Evolutionary conservation across 2,113 vertebrate genomes (phyloP).

Genomic region (Pedionomus torquatus): DNA sequence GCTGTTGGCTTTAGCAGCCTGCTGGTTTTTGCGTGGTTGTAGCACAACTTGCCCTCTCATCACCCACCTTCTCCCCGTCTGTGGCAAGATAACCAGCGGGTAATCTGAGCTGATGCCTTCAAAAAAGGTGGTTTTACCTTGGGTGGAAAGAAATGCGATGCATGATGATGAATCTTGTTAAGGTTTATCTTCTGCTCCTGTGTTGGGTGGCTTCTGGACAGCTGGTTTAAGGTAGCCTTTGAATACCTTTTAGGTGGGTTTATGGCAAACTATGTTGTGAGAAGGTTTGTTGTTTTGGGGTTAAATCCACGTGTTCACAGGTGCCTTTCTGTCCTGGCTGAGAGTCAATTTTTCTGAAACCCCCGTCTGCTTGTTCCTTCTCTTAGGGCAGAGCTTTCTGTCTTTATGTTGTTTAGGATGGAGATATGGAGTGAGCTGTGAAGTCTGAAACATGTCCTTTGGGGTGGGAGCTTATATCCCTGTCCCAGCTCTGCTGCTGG

Average conservation of each 20-base stretch:
- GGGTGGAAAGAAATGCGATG: neutral
- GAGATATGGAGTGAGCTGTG: fast-evolving
- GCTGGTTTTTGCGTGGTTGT: neutral
- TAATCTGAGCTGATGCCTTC: neutral
- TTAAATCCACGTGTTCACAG: fast-evolving
- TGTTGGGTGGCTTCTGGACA: neutral
- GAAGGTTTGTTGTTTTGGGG: neutral
- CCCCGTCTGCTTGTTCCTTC: neutral
- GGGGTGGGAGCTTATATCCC: neutral
- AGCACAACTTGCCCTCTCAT: neutral
- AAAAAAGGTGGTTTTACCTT: neutral
- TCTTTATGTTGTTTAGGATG: neutral
- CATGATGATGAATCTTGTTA: fast-evolving
- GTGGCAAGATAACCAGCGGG: neutral
- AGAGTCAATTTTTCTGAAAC: neutral
- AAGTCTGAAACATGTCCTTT: fast-evolving
- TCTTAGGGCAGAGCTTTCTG: neutral
- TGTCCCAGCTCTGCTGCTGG: neutral
- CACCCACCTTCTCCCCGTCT: neutral
- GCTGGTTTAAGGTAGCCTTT: neutral
- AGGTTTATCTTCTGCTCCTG: fast-evolving
- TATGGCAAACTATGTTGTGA: neutral
- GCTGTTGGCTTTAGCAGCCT: neutral
- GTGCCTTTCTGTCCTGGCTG: neutral
- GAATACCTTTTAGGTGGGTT: neutral